A percentile compares a stretch with the other conserved stretches of the same genome.
Conservation (phyloP, 2,888 invertebrate genomes). For the Notodonta dromedarius region DNA sequence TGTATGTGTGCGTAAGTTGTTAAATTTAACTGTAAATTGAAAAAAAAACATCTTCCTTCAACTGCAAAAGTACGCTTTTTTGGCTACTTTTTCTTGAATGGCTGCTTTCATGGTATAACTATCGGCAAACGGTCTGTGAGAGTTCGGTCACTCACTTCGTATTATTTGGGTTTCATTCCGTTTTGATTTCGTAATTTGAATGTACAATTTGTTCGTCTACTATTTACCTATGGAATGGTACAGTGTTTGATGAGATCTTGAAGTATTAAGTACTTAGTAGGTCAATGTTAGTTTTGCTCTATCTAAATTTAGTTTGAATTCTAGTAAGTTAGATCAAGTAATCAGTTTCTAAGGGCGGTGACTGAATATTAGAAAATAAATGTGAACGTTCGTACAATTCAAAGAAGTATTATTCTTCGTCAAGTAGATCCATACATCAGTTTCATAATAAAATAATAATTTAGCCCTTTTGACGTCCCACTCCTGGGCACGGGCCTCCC, state of each 20-base stretch:
- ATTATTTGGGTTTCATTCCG: conserved; percentile 23
- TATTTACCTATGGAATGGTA: not conserved
- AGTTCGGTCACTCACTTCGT: conserved; percentile 27
- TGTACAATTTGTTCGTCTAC: conserved; percentile 7
- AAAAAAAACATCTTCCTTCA: not conserved
- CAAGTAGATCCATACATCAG: not conserved
- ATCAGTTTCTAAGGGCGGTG: not conserved
- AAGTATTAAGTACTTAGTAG: not conserved
- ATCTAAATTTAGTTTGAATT: too few relatives aligned
- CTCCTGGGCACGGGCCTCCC: too few relatives aligned
- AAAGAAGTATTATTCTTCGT: not conserved
- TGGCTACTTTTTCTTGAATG: conserved; percentile 3
- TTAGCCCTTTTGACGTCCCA: too few relatives aligned
- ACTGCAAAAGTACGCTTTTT: not conserved
- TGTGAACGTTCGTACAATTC: not conserved
- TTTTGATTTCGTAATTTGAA: conserved; percentile 12
- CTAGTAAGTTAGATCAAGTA: too few relatives aligned
- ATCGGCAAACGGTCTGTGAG: conserved; percentile 14
- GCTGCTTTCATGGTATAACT: not conserved
- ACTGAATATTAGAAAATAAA: not conserved
- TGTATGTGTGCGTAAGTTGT: not conserved
- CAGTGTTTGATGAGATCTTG: not conserved
- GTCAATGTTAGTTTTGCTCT: too few relatives aligned
- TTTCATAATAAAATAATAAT: too few relatives aligned
- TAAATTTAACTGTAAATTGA: conserved; percentile 5